Percentiles rank a stretch among this genome's conserved stretches.
Conservation (phyloP, 2,113 vertebrate species). For the Tichodroma muraria region DNA sequence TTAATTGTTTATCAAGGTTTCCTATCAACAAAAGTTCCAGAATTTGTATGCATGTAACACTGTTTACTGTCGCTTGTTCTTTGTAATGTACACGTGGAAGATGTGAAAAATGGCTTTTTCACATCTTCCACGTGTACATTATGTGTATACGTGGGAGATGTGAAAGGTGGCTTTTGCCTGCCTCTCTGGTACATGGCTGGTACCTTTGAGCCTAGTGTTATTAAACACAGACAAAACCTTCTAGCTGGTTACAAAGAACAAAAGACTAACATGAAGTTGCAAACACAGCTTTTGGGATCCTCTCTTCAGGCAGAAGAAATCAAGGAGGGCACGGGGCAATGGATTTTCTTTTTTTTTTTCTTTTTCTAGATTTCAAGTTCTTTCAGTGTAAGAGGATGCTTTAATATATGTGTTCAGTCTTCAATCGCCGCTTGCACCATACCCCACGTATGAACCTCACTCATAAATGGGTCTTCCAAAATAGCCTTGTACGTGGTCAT, state of each 20-base stretch:
- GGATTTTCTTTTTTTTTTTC: neutral
- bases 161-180: neutral
- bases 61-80: neutral
- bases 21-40: neutral
- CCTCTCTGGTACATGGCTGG: neutral
- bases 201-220: neutral
- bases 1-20: neutral
- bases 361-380: neutral
- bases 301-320: neutral
- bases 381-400: neutral
- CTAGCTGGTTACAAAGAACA: neutral
- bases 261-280: neutral
- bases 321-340: neutral
- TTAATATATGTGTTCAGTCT: rapidly evolving
- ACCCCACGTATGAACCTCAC: neutral
- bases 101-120: neutral
- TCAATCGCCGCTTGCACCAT: neutral
- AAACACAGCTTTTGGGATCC: neutral
- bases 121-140: too few species aligned
- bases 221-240: neutral
- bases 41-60: neutral
- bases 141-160: neutral
- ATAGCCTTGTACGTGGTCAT: neutral
- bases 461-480: neutral
- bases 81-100: neutral